Base-by-base conservation (phyloP, 1,140 invertebrate species). In the Matsumurasca onukii region DNA sequence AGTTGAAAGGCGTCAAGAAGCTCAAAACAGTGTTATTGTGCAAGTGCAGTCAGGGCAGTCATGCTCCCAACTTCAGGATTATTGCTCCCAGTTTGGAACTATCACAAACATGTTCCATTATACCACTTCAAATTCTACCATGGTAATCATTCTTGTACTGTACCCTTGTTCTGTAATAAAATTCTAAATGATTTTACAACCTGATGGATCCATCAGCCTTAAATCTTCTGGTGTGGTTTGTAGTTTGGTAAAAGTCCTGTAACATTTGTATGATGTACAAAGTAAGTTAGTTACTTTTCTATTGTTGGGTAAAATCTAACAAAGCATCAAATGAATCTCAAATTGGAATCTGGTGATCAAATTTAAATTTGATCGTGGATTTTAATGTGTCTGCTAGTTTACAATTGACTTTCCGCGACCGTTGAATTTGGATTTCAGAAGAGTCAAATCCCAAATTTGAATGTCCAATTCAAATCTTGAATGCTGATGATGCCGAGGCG, bases 1-100 rank as follows among this genome's bases (percentile, higher is more conserved):
- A n/a, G n/a, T n/a, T n/a, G n/a, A n/a, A n/a, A n/a, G 86, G 72
- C 81, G 81, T 77, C 71, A 76, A 22, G 81, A 90, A 79, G 88
- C 89, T 5, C 77, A 78, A 49, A 77, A 83, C 66, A 88, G 86
- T 76, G 70, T 79, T 52, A 48, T 80, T 22, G 72, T 80, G 12
- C 76, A 79, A 67, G 75, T 79, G 0, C 68, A 75, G 17, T 77
- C 74, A 12, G 75, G 77, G 70, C 49, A 74, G 17, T 76, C 76
- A 22, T 74, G 72, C 66, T 27, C 31, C 24, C 73, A 78, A 34
- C 65, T 80, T 17, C 66, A 72, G 62, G 52, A 69, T 1, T 75
- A 75, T 70, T 77, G 75, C 34, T 59, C 68, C 15, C 69, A 76
- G 25, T 75, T 72, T 68, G 78, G 77, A 25, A 49, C 52, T n/a